Evolutionary conservation across 1,140 invertebrate genomes (phyloP).

Genomic region (Oscheius sp.): DNA sequence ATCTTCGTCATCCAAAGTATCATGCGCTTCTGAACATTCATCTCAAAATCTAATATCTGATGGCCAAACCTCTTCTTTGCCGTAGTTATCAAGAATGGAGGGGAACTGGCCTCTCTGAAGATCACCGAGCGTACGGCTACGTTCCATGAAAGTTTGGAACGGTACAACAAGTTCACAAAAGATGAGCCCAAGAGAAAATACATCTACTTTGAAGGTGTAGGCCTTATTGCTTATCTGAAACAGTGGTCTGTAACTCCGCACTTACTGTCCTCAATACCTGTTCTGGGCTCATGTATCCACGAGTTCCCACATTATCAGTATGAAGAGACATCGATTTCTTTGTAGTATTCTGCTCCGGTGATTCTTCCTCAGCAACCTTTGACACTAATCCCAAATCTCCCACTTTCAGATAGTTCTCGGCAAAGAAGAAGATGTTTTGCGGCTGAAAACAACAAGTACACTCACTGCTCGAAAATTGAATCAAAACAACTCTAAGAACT

Average conservation of each 20-base stretch:
- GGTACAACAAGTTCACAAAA: conserved; percentile 85
- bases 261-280: conserved; percentile 67
- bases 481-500: background rate
- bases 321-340: conserved; percentile 59
- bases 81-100: background rate
- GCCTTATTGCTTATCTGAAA: conserved; percentile 67
- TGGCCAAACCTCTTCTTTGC: conserved; percentile 13
- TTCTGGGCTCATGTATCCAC: conserved; percentile 95
- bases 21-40: conserved; percentile 28
- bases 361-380: conserved; percentile 64
- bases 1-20: conserved; percentile 34
- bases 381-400: conserved; percentile 95
- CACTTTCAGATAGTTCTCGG: conserved; percentile 75
- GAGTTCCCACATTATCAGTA: conserved; percentile 78
- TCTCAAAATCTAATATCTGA: conserved; percentile 11
- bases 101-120: conserved; percentile 32
- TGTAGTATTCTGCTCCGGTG: background rate
- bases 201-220: conserved; percentile 92
- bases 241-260: background rate
- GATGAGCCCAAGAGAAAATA: conserved; percentile 89
- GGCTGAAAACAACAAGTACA: conserved; percentile 67
- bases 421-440: conserved; percentile 91
- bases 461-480: conserved; percentile 49
- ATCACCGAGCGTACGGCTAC: conserved; percentile 64
- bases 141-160: conserved; percentile 85